phyloP scores from a whole-genome alignment of 2,888 invertebrate genomes.

The Parasteatoda lunata region DNA sequence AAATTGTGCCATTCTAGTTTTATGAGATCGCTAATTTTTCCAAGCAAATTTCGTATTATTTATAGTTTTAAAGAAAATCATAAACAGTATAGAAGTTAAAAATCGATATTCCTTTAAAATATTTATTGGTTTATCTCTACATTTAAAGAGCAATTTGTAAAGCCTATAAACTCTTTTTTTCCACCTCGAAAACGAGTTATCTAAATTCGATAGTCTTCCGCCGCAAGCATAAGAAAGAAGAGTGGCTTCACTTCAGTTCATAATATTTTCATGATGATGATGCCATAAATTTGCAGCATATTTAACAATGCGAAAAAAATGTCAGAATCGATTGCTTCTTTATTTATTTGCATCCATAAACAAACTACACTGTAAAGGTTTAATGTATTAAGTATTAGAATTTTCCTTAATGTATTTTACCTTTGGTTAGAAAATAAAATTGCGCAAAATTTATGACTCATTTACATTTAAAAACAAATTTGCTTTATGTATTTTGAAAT shows the following conservation, averaged over 20 bases:
- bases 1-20: neutral
- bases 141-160: constrained; percentile 50
- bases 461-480: no score
- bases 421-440: neutral
- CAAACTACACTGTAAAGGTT: neutral
- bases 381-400: neutral
- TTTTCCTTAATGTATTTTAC: neutral
- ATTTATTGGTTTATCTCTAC: constrained; percentile 52
- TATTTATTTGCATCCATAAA: neutral
- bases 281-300: constrained; percentile 40
- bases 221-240: constrained; percentile 8
- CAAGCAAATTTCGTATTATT: neutral
- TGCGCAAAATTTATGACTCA: neutral
- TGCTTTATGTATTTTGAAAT: no score
- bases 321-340: neutral
- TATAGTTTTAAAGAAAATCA: no score
- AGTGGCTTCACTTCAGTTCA: constrained; percentile 28
- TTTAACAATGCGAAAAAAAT: constrained; percentile 7
- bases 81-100: neutral
- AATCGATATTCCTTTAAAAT: constrained; percentile 53
- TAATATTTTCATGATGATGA: constrained; percentile 43
- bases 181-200: constrained; percentile 40
- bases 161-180: constrained; percentile 26
- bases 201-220: constrained; percentile 38
- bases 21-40: neutral